These are phyloP conservation scores for Phanerotoma sp. DNA, from an alignment of 2,888 invertebrate species.

Conservation along the genomic window DNA sequence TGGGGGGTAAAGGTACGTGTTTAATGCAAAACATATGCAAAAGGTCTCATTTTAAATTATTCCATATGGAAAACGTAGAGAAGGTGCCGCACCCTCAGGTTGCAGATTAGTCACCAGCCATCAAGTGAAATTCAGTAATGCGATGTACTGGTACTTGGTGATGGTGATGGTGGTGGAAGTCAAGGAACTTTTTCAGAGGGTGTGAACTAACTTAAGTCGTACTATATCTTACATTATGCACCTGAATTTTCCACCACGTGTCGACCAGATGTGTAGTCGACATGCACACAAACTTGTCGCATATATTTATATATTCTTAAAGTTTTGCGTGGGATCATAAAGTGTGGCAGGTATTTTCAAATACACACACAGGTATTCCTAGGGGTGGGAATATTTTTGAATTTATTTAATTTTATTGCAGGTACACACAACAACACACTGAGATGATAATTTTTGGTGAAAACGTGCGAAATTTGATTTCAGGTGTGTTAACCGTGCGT, in stretches of 20 bases:
- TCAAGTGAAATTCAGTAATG: too few relatives aligned
- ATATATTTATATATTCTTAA: too few relatives aligned
- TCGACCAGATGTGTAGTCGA: conserved; percentile 44
- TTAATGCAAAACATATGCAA: too few relatives aligned
- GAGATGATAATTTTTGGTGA: background rate
- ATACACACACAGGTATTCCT: background rate
- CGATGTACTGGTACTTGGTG: too few relatives aligned
- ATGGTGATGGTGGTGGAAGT: conserved; percentile 38
- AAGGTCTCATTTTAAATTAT: too few relatives aligned
- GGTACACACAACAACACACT: conserved; percentile 8
- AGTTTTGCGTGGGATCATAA: too few relatives aligned
- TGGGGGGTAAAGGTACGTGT: too few relatives aligned
- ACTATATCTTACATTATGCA: conserved; percentile 8
- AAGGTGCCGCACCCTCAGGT: too few relatives aligned
- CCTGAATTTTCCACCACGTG: conserved; percentile 38
- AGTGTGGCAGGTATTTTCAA: background rate
- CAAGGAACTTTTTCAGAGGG: too few relatives aligned
- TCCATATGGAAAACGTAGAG: too few relatives aligned
- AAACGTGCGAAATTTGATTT: conserved; percentile 21
- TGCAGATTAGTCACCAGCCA: too few relatives aligned
- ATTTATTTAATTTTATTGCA: conserved; percentile 22
- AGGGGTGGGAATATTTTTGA: background rate
- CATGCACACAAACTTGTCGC: too few relatives aligned
- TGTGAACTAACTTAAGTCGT: background rate
- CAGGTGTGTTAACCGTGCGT: background rate